Percentiles rank a stretch among this genome's conserved stretches.
Evolutionary conservation across 2,113 vertebrate species (phyloP).

Genomic region (Syngnathus scovelli): DNA sequence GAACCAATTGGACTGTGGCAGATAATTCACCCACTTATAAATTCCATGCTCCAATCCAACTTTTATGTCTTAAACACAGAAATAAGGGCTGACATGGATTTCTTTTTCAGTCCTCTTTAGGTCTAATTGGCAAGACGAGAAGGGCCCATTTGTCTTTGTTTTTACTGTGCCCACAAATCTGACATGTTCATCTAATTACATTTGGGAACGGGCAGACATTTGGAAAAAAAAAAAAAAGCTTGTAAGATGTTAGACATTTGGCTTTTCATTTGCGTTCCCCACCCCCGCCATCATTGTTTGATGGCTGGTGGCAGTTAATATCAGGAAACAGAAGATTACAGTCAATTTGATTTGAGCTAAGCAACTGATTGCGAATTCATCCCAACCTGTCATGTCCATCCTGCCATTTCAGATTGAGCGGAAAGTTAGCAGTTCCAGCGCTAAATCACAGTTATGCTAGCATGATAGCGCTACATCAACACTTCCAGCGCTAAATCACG

Average conservation of each 20-base stretch:
- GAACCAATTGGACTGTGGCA: constrained; percentile 44
- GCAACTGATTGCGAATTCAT: constrained; percentile 43
- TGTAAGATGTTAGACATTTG: constrained; percentile 18
- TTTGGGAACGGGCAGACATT: constrained; percentile 15
- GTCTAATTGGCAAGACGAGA: constrained; percentile 37
- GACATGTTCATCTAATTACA: constrained; percentile 21
- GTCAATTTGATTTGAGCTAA: constrained; percentile 45
- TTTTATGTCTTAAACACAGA: constrained; percentile 35
- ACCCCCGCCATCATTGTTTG: constrained; percentile 39
- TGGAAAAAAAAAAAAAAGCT: constrained; percentile 11
- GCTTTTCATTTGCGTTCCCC: constrained; percentile 41
- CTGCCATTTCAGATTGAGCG: background rate
- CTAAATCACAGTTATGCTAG: too few relatives aligned
- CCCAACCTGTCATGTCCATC: background rate
- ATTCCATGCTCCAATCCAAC: constrained; percentile 31
- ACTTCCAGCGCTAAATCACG: too few relatives aligned
- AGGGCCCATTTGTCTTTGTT: background rate
- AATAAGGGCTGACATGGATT: constrained; percentile 51
- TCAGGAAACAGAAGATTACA: constrained; percentile 68
- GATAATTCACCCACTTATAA: constrained; percentile 26
- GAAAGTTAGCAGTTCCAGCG: too few relatives aligned
- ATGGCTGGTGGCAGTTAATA: constrained; percentile 65
- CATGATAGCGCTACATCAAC: too few relatives aligned
- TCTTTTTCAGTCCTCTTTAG: constrained; percentile 42
- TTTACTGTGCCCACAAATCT: constrained; percentile 6